Percentiles rank a stretch among this genome's conserved stretches.
These are phyloP conservation scores for Agrochola circellaris DNA, from an alignment of 2,888 invertebrate genomes.

Conservation along the genomic window DNA sequence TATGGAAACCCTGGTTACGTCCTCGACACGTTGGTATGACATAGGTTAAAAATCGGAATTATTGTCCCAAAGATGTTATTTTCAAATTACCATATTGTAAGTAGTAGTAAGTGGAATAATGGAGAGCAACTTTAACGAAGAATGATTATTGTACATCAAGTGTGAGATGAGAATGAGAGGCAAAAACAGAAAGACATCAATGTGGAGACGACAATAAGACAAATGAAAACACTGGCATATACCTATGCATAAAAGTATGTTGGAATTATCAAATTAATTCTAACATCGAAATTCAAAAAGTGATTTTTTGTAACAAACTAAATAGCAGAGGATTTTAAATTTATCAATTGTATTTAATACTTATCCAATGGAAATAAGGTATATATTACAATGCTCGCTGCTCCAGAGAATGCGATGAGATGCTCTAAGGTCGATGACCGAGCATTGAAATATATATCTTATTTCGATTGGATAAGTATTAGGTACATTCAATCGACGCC, in stretches of 20 bases:
- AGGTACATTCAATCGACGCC: too few relatives aligned
- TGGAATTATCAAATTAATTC: background rate
- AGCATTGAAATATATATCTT: too few relatives aligned
- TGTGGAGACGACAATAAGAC: background rate
- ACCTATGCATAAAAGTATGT: background rate
- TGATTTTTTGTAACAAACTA: background rate
- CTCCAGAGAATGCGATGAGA: too few relatives aligned
- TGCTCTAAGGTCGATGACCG: too few relatives aligned
- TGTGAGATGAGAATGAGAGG: constrained; percentile 17
- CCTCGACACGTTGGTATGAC: constrained; percentile 89
- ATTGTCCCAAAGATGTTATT: constrained; percentile 69
- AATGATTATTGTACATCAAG: background rate
- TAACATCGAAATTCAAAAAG: background rate
- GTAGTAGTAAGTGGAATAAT: constrained; percentile 59
- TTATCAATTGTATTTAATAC: too few relatives aligned
- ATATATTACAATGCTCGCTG: too few relatives aligned
- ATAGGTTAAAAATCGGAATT: constrained; percentile 69
- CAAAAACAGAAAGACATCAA: constrained; percentile 19
- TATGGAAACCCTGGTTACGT: constrained; percentile 77
- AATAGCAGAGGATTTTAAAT: background rate
- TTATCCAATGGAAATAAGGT: too few relatives aligned
- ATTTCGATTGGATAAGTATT: too few relatives aligned
- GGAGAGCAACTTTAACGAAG: constrained; percentile 7
- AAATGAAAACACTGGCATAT: background rate
- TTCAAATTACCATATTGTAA: constrained; percentile 70